These are phyloP conservation scores for Drosophila novamexicana DNA, from an alignment of 1,140 invertebrate genomes.

Conservation along the genomic window DNA sequence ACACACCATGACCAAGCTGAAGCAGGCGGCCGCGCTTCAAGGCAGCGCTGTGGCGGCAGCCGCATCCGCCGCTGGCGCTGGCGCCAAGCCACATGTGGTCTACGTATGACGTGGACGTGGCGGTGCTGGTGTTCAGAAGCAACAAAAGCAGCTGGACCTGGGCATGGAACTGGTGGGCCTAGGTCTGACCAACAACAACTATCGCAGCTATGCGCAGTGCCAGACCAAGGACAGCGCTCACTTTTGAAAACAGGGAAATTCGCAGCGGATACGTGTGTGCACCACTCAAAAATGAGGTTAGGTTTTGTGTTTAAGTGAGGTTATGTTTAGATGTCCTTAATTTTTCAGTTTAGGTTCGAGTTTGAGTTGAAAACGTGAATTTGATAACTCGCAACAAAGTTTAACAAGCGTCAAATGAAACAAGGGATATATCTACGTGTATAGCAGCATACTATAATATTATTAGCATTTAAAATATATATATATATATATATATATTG, in stretches of 20 bases:
- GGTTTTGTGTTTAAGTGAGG: conserved; percentile 16
- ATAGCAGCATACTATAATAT: conserved; percentile 62
- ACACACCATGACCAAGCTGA: conserved; percentile 77
- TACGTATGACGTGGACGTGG: conserved; percentile 84
- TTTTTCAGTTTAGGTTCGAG: conserved; percentile 26
- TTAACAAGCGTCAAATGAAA: conserved; percentile 84
- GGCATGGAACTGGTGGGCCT: conserved; percentile 63
- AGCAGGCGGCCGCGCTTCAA: conserved; percentile 62
- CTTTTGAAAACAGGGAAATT: conserved; percentile 59
- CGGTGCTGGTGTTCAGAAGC: conserved; percentile 20
- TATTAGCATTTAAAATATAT: conserved; percentile 42
- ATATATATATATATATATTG: conserved; percentile 48
- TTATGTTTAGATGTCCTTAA: conserved; percentile 25
- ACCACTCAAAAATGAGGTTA: conserved; percentile 18
- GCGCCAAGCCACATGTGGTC: conserved; percentile 80
- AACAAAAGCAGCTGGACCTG: conserved; percentile 9
- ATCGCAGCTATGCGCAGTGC: conserved; percentile 71
- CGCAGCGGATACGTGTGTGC: neutral
- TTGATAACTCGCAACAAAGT: conserved; percentile 71
- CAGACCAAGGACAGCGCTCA: conserved; percentile 51
- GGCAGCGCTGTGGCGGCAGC: conserved; percentile 28
- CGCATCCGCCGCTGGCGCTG: conserved; percentile 11
- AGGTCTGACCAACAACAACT: conserved; percentile 64
- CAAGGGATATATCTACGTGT: conserved; percentile 83
- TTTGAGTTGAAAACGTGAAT: conserved; percentile 10